A percentile compares a stretch with the other conserved stretches of the same genome.
Evolutionary conservation across 2,888 invertebrate genomes (phyloP).

Genomic region (Ptycholaimellus sp.): DNA sequence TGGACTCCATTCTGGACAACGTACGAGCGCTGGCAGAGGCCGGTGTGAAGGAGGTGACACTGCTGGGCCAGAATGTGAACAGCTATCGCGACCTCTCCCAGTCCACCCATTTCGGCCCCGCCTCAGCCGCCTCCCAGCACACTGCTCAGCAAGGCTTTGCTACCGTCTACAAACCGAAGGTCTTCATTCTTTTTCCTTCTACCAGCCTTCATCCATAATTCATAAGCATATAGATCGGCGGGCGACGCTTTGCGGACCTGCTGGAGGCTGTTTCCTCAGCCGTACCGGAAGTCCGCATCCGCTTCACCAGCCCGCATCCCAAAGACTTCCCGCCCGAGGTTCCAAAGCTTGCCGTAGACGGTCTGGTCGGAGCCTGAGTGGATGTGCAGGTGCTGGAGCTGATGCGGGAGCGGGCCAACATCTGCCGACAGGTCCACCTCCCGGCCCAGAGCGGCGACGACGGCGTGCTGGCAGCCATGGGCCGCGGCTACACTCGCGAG

Average conservation of each 20-base stretch:
- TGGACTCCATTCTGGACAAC: conserved; percentile 15
- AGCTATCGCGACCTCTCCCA: conserved; percentile 56
- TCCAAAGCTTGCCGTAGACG: too few species aligned
- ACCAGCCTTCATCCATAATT: too few species aligned
- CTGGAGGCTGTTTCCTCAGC: conserved; percentile 53
- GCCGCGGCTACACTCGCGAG: conserved; percentile 66
- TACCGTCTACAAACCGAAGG: conserved; percentile 86
- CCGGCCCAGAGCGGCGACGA: conserved; percentile 78
- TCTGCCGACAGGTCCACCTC: conserved; percentile 67
- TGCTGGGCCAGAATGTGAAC: conserved; percentile 77
- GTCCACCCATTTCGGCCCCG: conserved; percentile 7
- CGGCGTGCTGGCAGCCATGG: conserved; percentile 55
- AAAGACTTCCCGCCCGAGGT: conserved; percentile 92
- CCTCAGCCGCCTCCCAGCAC: conserved; percentile 6
- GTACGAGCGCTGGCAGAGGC: too few species aligned
- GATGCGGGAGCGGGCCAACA: conserved; percentile 51
- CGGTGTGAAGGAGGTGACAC: conserved; percentile 58
- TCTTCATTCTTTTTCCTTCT: conserved; percentile 40
- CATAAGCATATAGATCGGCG: too few species aligned
- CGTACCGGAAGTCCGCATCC: conserved; percentile 65
- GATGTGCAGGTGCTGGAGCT: conserved; percentile 44
- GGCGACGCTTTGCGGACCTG: conserved; percentile 50
- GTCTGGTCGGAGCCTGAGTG: too few species aligned
- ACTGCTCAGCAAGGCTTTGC: conserved; percentile 13
- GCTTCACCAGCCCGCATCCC: conserved; percentile 82